These are phyloP conservation scores for Metridium senile DNA, from an alignment of 92 coral and sea anemone genomes.

Conservation along the genomic window DNA sequence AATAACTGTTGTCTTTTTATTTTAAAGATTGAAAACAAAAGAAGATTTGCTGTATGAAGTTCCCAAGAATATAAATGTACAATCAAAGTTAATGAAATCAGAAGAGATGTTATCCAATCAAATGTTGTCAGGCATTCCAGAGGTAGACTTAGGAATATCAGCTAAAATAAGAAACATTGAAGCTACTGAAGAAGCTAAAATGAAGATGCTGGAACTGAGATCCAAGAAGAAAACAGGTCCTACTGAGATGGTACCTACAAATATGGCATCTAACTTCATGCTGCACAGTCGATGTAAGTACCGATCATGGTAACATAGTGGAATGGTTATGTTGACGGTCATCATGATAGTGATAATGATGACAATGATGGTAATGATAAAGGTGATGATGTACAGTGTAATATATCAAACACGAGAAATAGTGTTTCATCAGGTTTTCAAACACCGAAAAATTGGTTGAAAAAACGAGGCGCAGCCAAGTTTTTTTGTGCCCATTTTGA, in stretches of 20 bases:
- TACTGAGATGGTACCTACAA: conserved; percentile 96
- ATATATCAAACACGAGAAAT: too few relatives aligned
- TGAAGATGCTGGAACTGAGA: conserved; percentile 72
- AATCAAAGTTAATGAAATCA: conserved; percentile 90
- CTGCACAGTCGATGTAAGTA: conserved; percentile 96
- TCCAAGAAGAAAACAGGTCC: conserved; percentile 82
- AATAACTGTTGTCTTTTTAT: not conserved
- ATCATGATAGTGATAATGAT: not conserved
- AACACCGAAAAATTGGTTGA: too few relatives aligned
- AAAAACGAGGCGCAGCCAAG: too few relatives aligned
- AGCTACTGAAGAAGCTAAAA: conserved; percentile 97
- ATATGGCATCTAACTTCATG: conserved; percentile 96
- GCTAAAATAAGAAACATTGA: conserved; percentile 97
- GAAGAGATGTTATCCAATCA: conserved; percentile 99
- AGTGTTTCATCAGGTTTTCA: not conserved
- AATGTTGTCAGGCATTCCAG: conserved; percentile 99
- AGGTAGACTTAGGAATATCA: conserved; percentile 94
- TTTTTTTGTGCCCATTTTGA: too few relatives aligned
- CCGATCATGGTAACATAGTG: not conserved
- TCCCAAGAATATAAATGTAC: conserved; percentile 88
- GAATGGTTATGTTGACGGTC: not conserved
- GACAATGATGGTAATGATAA: not conserved
- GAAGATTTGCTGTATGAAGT: conserved; percentile 88
- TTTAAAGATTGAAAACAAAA: conserved; percentile 78
- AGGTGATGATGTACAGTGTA: not conserved